Base-by-base conservation (phyloP, 23 tunicate genomes). In the Ciona savignyi region DNA sequence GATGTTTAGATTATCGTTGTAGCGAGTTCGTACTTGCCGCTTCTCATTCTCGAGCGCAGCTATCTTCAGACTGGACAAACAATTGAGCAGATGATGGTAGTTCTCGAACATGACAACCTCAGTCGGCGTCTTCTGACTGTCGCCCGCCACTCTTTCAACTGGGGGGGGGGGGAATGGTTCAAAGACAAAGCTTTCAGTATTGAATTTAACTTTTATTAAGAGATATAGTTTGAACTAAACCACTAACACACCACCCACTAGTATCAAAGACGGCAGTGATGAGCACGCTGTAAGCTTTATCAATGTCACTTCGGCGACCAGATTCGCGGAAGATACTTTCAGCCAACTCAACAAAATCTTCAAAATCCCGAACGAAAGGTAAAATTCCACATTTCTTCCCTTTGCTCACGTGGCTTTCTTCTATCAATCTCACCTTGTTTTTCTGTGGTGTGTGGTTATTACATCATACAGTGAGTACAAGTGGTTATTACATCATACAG, bases 101-200 rank as follows among this genome's bases (percentile, higher is more conserved):
- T 94, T 94, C 68, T 88, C 83, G 56, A 94, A 94, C 90, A 75
- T 70, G 34, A 94, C 90, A 62, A 94, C 99, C 60, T 83, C 95
- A n/a, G 87, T 76, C 1, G 99, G 99, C 6, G 85, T 86, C 60
- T 94, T 94, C 25, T 83, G 83, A 32, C 94, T 86, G 35, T 84
- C 87, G 15, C 32, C 82, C 0, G 89, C 81, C 9, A 77, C 82
- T 25, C 89, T 25, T 3, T 71, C 75, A 60, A 77, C 89, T 83
- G 29, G 33, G 35, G 24, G n/a, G n/a, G n/a, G n/a, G n/a, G n/a
- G n/a, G 15, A 42, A n/a, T 9, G 56, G 15, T 42, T 42, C 15
- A 42, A 42, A 42, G 15, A 42, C 15, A 42, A 15, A 42, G 56
- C n/a, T n/a, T n/a, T n/a, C n/a, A n/a, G n/a, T n/a, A n/a, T n/a